Conservation (phyloP, 2,113 vertebrate genomes). For the Oncorhynchus keta region DNA sequence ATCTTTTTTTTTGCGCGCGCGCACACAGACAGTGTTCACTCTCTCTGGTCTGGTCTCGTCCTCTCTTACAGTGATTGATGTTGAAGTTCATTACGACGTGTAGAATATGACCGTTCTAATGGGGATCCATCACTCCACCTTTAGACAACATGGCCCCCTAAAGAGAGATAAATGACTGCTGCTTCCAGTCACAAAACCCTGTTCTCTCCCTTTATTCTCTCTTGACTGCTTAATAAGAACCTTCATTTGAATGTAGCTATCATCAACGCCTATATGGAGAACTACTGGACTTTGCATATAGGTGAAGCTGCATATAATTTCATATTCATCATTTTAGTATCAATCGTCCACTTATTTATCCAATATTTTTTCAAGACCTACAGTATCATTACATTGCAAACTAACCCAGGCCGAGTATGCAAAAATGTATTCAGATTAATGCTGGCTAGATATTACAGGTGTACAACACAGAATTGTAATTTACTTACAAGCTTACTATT, state of each 20-base stretch:
- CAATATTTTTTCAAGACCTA: too few relatives aligned
- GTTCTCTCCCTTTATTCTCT: conserved; percentile 21
- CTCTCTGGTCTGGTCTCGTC: conserved; percentile 4
- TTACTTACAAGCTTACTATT: too few relatives aligned
- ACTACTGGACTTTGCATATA: conserved; percentile 6
- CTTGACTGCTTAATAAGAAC: conserved; percentile 31
- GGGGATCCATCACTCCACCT: conserved; percentile 70
- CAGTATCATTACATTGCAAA: too few relatives aligned
- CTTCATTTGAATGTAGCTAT: conserved; percentile 22
- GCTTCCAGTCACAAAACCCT: conserved; percentile 56
- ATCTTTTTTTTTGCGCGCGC: not conserved
- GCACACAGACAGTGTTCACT: not conserved
- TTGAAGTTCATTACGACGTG: conserved; percentile 72
- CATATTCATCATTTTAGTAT: not conserved
- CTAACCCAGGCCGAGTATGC: too few relatives aligned
- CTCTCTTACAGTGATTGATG: conserved; percentile 55
- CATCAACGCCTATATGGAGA: conserved; percentile 10
- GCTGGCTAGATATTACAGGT: too few relatives aligned
- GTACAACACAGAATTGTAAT: too few relatives aligned
- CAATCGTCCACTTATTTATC: too few relatives aligned
- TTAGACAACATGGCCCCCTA: conserved; percentile 67
- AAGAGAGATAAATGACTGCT: conserved; percentile 70
- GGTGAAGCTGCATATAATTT: not conserved
- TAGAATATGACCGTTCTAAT: conserved; percentile 69
- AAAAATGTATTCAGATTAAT: too few relatives aligned